Percentiles rank a stretch among this genome's conserved stretches.
Conservation (phyloP, 2,797 vertebrate species). For the Lutjanus campechanus region DNA sequence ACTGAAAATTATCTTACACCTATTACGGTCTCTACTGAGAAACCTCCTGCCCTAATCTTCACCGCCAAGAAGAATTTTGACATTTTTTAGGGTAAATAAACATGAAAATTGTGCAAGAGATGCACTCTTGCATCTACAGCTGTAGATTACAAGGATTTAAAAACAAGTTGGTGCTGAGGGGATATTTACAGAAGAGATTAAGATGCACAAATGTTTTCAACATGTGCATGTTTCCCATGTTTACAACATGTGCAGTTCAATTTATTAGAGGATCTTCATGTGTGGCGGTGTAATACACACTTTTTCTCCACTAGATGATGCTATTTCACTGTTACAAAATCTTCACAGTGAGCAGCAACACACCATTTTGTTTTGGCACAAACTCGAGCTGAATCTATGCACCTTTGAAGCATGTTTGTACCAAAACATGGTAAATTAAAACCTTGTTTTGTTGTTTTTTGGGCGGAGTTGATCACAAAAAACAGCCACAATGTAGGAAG, state of each 20-base stretch:
- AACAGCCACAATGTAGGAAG: not conserved
- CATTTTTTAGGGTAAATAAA: conserved; percentile 25
- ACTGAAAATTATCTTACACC: conserved; percentile 40
- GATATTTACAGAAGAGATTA: conserved; percentile 14
- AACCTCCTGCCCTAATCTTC: conserved; percentile 43
- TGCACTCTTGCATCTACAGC: conserved; percentile 9
- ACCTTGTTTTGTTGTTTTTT: not conserved
- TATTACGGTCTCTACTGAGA: conserved; percentile 32
- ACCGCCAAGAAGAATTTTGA: not conserved
- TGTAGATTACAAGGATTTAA: not conserved
- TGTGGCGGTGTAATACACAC: conserved; percentile 6
- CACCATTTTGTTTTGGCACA: conserved; percentile 6
- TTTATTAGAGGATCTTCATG: not conserved
- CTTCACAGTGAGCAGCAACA: not conserved
- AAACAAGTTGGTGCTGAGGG: not conserved
- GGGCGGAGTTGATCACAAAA: not conserved
- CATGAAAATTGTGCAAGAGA: not conserved
- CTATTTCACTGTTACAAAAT: conserved; percentile 43
- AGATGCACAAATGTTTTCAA: conserved; percentile 1
- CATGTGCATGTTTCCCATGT: not conserved
- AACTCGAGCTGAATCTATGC: not conserved
- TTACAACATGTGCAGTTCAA: not conserved
- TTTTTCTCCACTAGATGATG: conserved; percentile 53
- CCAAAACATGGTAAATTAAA: not conserved
- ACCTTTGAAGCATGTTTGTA: not conserved